These are phyloP conservation scores for Melanaphis sacchari DNA, from an alignment of 1,140 invertebrate species.

Conservation along the genomic window DNA sequence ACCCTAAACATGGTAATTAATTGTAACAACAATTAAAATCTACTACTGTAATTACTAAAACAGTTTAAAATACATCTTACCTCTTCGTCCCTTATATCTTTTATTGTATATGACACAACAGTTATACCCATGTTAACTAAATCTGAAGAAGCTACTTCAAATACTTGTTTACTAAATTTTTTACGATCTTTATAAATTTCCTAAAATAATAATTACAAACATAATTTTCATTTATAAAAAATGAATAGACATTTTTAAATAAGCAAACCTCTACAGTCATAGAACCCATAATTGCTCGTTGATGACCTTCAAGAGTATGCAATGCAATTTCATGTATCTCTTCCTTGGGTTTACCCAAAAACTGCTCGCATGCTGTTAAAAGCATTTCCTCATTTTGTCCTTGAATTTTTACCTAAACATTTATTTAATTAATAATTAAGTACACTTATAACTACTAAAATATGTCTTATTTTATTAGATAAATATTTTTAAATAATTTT, in stretches of 20 bases:
- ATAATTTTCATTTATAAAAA: neutral
- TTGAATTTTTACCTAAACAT: conserved; percentile 89
- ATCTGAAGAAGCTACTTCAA: conserved; percentile 93
- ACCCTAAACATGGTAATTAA: conserved; percentile 71
- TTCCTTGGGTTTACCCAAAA: conserved; percentile 87
- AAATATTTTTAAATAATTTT: neutral
- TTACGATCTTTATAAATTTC: conserved; percentile 99
- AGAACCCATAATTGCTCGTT: conserved; percentile 97
- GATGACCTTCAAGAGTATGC: conserved; percentile 96
- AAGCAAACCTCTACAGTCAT: conserved; percentile 90
- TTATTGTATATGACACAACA: conserved; percentile 96
- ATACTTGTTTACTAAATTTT: conserved; percentile 97
- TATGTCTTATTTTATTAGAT: neutral
- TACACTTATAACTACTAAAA: neutral
- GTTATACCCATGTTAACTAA: conserved; percentile 98
- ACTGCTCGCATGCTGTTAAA: conserved; percentile 94
- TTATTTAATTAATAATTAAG: neutral
- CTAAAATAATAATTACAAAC: conserved; percentile 63
- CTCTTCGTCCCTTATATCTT: conserved; percentile 97
- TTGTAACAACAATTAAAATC: neutral
- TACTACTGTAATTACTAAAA: neutral
- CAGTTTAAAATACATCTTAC: conserved; percentile 66
- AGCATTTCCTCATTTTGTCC: conserved; percentile 98
- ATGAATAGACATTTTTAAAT: neutral
- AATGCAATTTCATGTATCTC: conserved; percentile 94